phyloP scores from a whole-genome alignment of 1,140 invertebrate species.

The Scaptodrosophila lebanonensis region DNA sequence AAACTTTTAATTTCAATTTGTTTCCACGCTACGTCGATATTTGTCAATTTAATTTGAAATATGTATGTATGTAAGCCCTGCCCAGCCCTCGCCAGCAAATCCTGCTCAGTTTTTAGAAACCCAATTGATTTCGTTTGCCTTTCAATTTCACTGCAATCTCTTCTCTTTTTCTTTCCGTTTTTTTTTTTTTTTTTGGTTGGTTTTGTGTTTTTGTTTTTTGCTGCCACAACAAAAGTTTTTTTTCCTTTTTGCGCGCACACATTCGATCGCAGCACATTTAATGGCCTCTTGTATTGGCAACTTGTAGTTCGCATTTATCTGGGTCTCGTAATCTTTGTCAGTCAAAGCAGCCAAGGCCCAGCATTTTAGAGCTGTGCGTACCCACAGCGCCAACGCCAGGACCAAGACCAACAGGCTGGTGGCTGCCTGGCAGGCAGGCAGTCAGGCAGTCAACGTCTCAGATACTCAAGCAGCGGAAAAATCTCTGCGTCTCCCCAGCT shows the following conservation, averaged over 20 bases:
- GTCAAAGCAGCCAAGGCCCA: constrained; percentile 19
- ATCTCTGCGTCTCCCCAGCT: too few species aligned
- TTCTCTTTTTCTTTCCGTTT: constrained; percentile 10
- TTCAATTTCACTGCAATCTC: constrained; percentile 29
- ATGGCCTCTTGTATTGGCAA: constrained; percentile 76
- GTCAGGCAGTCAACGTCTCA: too few species aligned
- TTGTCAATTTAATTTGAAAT: constrained; percentile 64
- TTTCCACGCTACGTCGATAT: constrained; percentile 69
- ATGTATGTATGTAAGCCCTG: too few species aligned
- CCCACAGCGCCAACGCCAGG: constrained; percentile 54
- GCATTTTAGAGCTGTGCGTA: constrained; percentile 47
- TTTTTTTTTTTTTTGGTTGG: constrained; percentile 14
- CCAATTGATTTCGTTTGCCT: constrained; percentile 45
- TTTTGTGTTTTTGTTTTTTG: constrained; percentile 38
- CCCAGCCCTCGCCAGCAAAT: too few species aligned
- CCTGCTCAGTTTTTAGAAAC: constrained; percentile 38
- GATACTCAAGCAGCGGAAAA: too few species aligned
- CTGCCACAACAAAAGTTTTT: constrained; percentile 4
- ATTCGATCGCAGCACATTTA: too few species aligned
- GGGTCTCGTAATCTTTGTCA: constrained; percentile 63
- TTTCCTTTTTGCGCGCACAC: background rate
- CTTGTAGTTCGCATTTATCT: constrained; percentile 76
- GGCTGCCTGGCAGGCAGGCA: background rate
- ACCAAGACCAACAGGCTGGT: background rate
- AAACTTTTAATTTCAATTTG: constrained; percentile 75